A percentile compares a stretch with the other conserved stretches of the same genome.
These are phyloP conservation scores for Meandrusa payeni DNA, from an alignment of 2,888 invertebrate genomes.

Conservation along the genomic window DNA sequence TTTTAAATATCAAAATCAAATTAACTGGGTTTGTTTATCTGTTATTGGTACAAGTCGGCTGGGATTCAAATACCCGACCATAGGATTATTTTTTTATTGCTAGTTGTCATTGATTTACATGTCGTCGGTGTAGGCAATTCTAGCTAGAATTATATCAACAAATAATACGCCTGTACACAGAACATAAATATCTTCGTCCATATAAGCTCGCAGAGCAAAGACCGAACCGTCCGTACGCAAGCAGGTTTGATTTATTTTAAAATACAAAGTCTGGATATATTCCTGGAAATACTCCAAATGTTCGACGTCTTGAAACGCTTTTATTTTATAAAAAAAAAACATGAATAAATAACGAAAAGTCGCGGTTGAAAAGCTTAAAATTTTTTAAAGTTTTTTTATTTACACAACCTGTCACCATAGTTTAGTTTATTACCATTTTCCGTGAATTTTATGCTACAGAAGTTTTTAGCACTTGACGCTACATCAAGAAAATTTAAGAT, in stretches of 20 bases:
- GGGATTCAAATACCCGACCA: too few relatives aligned
- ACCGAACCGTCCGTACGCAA: conserved; percentile 14
- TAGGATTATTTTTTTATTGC: too few relatives aligned
- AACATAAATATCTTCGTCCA: conserved; percentile 7
- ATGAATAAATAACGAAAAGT: conserved; percentile 17
- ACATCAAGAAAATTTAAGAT: too few relatives aligned
- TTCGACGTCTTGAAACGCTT: conserved; percentile 8
- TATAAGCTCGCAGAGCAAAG: conserved; percentile 9
- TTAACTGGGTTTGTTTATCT: too few relatives aligned
- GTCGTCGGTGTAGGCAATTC: too few relatives aligned
- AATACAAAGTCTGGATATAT: conserved; percentile 8
- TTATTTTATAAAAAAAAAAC: conserved; percentile 20
- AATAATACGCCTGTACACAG: conserved; percentile 3
- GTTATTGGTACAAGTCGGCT: too few relatives aligned
- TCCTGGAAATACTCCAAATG: conserved; percentile 19
- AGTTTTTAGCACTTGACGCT: too few relatives aligned
- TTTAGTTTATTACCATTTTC: conserved; percentile 7
- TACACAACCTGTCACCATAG: background rate
- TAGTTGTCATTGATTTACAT: too few relatives aligned
- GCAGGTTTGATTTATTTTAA: conserved; percentile 19
- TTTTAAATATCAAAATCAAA: too few relatives aligned
- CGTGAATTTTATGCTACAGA: background rate
- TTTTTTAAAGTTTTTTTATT: background rate
- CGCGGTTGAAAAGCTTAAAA: conserved; percentile 10
- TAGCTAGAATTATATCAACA: too few relatives aligned